phyloP scores from a whole-genome alignment of 2,113 vertebrate species.

The Sylvietta virens region DNA sequence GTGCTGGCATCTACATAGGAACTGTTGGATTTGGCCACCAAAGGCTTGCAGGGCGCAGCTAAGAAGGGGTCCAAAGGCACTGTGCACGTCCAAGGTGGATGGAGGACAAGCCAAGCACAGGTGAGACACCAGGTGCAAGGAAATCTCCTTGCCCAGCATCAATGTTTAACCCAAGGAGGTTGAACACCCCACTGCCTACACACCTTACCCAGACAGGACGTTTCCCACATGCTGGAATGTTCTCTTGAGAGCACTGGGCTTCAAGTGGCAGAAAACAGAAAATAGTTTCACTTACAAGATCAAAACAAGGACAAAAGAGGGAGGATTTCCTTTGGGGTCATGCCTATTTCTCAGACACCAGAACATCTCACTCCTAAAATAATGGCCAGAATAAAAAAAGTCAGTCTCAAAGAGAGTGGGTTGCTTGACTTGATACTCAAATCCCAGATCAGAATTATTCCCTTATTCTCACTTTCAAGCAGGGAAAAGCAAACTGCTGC shows the following conservation, averaged over 20 bases:
- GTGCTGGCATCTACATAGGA: not conserved
- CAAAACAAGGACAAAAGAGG: not conserved
- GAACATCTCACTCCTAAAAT: not conserved
- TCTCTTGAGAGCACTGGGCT: not conserved
- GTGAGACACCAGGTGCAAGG: not conserved
- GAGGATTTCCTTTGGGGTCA: not conserved
- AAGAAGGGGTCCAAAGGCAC: not conserved
- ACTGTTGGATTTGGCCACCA: not conserved
- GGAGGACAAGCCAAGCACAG: not conserved
- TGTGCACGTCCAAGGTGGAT: fast-evolving
- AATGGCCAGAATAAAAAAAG: not conserved
- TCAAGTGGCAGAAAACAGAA: not conserved
- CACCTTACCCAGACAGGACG: not conserved
- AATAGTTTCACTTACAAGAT: not conserved
- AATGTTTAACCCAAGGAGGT: not conserved
- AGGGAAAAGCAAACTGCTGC: not conserved
- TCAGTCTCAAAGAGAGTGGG: not conserved
- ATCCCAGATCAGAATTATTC: not conserved
- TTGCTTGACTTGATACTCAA: not conserved
- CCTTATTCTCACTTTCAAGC: not conserved
- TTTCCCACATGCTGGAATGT: not conserved
- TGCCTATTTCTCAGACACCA: not conserved
- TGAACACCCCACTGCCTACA: not conserved
- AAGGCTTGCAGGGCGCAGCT: not conserved
- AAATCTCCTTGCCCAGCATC: not conserved